Base-by-base conservation (phyloP, 2,113 vertebrate genomes). In the Hippocampus zosterae region DNA sequence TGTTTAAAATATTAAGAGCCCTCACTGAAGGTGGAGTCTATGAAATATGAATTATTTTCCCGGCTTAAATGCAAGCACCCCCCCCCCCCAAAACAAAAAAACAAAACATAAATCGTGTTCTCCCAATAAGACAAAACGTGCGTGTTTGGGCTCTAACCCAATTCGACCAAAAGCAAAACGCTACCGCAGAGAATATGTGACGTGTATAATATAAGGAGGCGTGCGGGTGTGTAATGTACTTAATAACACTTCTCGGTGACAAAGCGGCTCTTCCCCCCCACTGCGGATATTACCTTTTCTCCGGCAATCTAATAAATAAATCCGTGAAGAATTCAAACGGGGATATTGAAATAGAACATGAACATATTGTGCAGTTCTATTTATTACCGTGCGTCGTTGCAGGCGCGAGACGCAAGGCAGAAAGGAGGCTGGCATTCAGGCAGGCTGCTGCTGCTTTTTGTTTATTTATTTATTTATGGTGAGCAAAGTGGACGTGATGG, bases 271-370 rank as follows among this genome's bases (percentile, higher is more conserved):
- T 88, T 88, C 85, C 63, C 87, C 89, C 91, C 92, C 91, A 84
- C 85, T 89, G 92, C 91, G 91, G 90, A 93, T 92, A 93, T 93
- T 93, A 92, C 91, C 91, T 92, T 74, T 65, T 65, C 37, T 79
- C 88, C 57, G 84, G 86, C 90, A 92, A 93, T 93, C 91, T 91
- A 93, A 93, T 93, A 93, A 93, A 93, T 93, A 93, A 84, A 92
- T 83, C 90, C 90, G 83, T 88, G 89, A 92, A 92, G 90, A 89
- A 88, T 92, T 92, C 90, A 90, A 89, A 90, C 82, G 85, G 85
- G 85, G 88, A 91, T 91, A 92, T 93, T 92, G 91, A 92, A 92
- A 92, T 92, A 89, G 91, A 91, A 89, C 90, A 89, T 87, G 88
- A 89, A 88, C 91, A 92, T 60, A 57, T 25, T 57, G 55, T 91